These are phyloP conservation scores for Rutilus rutilus DNA, from an alignment of 2,113 vertebrate species.

Conservation along the genomic window DNA sequence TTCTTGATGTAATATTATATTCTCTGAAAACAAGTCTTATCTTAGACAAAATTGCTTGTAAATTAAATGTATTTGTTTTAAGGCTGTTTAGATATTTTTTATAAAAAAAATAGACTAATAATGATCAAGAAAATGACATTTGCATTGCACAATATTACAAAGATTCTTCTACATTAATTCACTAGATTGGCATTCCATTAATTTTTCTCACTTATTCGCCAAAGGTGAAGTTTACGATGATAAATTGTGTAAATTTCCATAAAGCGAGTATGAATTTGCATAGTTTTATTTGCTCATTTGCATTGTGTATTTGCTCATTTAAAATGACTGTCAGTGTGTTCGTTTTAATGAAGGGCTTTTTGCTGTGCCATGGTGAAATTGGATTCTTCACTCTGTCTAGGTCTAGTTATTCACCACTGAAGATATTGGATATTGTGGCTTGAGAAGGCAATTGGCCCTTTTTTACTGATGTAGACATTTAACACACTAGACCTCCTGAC, in stretches of 20 bases:
- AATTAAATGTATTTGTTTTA: not conserved
- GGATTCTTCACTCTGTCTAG: constrained; percentile 43
- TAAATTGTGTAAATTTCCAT: constrained; percentile 1
- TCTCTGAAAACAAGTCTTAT: not conserved
- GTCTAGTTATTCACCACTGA: constrained; percentile 38
- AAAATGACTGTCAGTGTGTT: constrained; percentile 12
- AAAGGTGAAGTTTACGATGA: not conserved
- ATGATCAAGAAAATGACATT: not conserved
- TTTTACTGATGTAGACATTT: constrained; percentile 48
- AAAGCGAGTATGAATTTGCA: constrained; percentile 10
- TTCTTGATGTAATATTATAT: not conserved
- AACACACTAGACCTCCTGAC: constrained; percentile 48
- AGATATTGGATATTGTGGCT: constrained; percentile 45
- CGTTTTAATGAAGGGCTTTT: constrained; percentile 29
- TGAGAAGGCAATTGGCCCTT: constrained; percentile 5
- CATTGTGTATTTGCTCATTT: constrained; percentile 1
- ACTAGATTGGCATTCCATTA: not conserved
- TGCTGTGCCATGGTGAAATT: constrained; percentile 16
- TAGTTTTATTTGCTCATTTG: constrained; percentile 27
- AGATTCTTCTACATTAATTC: constrained; percentile 22
- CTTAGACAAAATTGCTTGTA: not conserved
- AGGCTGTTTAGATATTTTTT: not conserved
- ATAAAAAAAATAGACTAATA: not conserved
- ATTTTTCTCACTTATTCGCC: not conserved
- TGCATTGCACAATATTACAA: constrained; percentile 3